Evolutionary conservation across 92 coral and sea anemone genomes (phyloP).

Genomic region (Phymanthus crucifer): DNA sequence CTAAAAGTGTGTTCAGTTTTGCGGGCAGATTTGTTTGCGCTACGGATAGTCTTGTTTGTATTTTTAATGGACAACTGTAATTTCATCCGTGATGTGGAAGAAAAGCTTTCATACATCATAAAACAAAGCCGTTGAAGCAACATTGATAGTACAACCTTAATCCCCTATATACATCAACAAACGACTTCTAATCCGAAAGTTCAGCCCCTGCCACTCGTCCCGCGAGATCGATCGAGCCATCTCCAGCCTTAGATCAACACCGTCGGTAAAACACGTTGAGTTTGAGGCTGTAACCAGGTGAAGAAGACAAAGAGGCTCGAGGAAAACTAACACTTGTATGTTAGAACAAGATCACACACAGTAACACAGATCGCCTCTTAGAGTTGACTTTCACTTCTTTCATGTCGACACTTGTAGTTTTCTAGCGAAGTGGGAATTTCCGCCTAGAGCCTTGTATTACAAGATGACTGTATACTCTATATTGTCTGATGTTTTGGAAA

Average conservation of each 20-base stretch:
- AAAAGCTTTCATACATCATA: conserved; percentile 35
- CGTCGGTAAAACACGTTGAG: conserved; percentile 14
- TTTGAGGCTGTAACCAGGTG: conserved; percentile 20
- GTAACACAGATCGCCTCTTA: conserved; percentile 30
- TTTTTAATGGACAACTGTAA: conserved; percentile 54
- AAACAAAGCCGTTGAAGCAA: conserved; percentile 19
- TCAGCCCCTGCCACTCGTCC: conserved; percentile 7
- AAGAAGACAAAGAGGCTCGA: conserved; percentile 15
- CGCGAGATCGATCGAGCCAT: background rate
- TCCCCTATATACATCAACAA: conserved; percentile 38
- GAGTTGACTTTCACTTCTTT: conserved; percentile 42
- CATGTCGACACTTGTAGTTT: conserved; percentile 36
- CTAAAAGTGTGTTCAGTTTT: conserved; percentile 33
- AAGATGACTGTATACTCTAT: conserved; percentile 47
- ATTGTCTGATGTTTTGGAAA: conserved; percentile 16
- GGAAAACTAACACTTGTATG: conserved; percentile 29
- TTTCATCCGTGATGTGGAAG: conserved; percentile 39
- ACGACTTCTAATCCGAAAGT: conserved; percentile 29
- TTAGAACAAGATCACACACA: conserved; percentile 27
- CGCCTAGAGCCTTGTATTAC: conserved; percentile 47
- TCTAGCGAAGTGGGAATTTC: conserved; percentile 64
- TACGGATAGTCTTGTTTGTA: conserved; percentile 44
- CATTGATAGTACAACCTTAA: conserved; percentile 15
- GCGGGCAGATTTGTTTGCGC: conserved; percentile 51
- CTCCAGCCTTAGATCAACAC: conserved; percentile 25